Evolutionary conservation across 2,113 vertebrate species (phyloP), one percentile per base, ranked within the genome.

Genomic region (Sinocyclocheilus grahami): DNA sequence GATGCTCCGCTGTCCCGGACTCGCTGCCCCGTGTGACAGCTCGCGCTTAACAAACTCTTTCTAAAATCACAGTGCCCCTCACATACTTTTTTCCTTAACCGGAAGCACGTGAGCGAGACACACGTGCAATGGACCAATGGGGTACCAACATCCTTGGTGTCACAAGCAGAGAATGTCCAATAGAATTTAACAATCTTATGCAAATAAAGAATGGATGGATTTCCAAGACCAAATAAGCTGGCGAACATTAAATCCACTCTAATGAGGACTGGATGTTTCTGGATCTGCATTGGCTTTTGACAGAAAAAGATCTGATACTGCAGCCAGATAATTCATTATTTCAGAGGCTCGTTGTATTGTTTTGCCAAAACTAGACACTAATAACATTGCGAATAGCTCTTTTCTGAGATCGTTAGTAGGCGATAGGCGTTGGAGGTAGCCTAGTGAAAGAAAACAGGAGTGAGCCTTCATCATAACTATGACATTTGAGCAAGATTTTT

Each of bases 91-190:
- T 92, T 90, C 48, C 92, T 92, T 93, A 89, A 93, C 96, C 96
- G 96, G 97, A 97, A 97, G 96, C 97, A 96, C 96, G 95, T 97
- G 96, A 96, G 95, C 92, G 89, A 91, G 92, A 92, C 95, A 95
- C 96, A 95, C 95, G 95, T 94, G 95, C 94, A 84, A 86, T 87
- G 81, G 89, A 81, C 97, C 97, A 98, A 98, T 97, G 83, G 48
- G 77, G 14, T 13, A 60, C 77, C 24, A 14, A 75, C 83, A 90
- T 86, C 89, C 89, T 90, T 87, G 89, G 92, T 94, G 95, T 96
- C 96, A 93, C 91, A 88, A 86, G 82, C 74, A 85, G 88, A 90
- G 88, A 91, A 42, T 81, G 89, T 51, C 97, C 97, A 97, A 98
- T 97, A 78, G 87, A 89, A 77, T 89, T 69, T 67, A 80, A 65